phyloP scores from a whole-genome alignment of 2,113 vertebrate genomes.

The Sciurus niger region DNA sequence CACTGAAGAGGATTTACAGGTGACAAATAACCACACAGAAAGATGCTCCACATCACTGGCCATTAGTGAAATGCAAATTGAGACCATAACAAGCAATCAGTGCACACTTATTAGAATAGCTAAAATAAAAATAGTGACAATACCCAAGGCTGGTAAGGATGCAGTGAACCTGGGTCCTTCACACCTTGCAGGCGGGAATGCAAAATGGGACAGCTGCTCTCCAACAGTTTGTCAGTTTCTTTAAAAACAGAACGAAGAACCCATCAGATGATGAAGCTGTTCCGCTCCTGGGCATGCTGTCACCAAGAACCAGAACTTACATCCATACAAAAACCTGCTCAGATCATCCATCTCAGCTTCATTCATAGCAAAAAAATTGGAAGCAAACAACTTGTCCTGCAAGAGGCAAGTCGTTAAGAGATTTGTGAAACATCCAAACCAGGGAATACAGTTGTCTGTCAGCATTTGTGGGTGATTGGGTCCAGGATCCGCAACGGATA shows the following conservation, averaged over 20 bases:
- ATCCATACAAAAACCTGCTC: not conserved
- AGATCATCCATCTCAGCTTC: not conserved
- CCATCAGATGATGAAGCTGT: not conserved
- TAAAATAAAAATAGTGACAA: slow-evolving; percentile 1
- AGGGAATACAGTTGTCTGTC: not conserved
- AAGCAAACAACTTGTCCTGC: not conserved
- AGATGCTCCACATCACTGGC: slow-evolving; percentile 27
- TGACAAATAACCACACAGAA: not conserved
- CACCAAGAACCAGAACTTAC: not conserved
- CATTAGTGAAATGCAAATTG: slow-evolving; percentile 58
- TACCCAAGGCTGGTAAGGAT: not conserved
- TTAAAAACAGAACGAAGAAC: not conserved
- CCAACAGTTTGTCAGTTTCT: not conserved
- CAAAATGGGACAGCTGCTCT: not conserved
- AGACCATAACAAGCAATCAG: not conserved
- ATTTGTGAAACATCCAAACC: not conserved
- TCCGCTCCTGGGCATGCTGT: not conserved
- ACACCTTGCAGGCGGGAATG: not conserved
- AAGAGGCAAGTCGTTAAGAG: not conserved
- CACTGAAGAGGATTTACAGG: not conserved
- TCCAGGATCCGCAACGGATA: not conserved
- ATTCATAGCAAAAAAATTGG: not conserved
- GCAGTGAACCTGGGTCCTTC: not conserved
- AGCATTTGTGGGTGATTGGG: not conserved
- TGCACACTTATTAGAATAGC: not conserved